phyloP scores from a whole-genome alignment of 92 coral and sea anemone genomes.

The Palythoa heliodiscus region DNA sequence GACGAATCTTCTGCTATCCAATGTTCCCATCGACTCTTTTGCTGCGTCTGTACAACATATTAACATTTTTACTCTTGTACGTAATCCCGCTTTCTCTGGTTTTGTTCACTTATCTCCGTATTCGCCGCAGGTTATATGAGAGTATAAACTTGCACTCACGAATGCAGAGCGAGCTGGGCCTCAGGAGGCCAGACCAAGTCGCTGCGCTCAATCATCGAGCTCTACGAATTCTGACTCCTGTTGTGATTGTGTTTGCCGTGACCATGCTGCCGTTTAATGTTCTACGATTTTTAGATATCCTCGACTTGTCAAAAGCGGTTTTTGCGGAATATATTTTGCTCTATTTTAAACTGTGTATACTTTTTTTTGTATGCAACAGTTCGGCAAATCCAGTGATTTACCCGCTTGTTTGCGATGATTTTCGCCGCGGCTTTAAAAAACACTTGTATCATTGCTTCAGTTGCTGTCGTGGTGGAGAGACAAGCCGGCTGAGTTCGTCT shows the following conservation, averaged over 20 bases:
- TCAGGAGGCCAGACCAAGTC: constrained; percentile 37
- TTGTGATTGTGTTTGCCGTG: constrained; percentile 71
- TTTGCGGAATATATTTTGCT: constrained; percentile 66
- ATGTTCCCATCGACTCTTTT: constrained; percentile 56
- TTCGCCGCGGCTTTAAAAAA: constrained; percentile 84
- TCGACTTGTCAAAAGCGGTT: constrained; percentile 54
- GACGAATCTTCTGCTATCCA: constrained; percentile 61
- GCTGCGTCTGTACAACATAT: constrained; percentile 70
- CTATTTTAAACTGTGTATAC: constrained; percentile 73
- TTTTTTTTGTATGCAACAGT: constrained; percentile 84
- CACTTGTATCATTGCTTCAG: constrained; percentile 62
- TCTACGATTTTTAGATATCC: constrained; percentile 73
- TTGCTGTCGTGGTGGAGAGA: constrained; percentile 1
- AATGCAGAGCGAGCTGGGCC: constrained; percentile 73
- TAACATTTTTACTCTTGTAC: constrained; percentile 63
- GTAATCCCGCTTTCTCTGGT: constrained; percentile 70
- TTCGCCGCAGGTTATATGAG: constrained; percentile 76
- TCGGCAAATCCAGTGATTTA: constrained; percentile 94
- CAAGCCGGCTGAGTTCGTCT: constrained; percentile 45
- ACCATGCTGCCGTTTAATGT: constrained; percentile 83
- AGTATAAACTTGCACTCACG: constrained; percentile 69
- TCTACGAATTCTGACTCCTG: constrained; percentile 73
- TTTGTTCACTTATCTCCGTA: constrained; percentile 72
- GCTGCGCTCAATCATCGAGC: constrained; percentile 74
- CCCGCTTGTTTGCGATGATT: constrained; percentile 84